Evolutionary conservation across 2,888 invertebrate species (phyloP), one percentile per base, ranked within the genome.

Genomic region (Rhagium mordax): DNA sequence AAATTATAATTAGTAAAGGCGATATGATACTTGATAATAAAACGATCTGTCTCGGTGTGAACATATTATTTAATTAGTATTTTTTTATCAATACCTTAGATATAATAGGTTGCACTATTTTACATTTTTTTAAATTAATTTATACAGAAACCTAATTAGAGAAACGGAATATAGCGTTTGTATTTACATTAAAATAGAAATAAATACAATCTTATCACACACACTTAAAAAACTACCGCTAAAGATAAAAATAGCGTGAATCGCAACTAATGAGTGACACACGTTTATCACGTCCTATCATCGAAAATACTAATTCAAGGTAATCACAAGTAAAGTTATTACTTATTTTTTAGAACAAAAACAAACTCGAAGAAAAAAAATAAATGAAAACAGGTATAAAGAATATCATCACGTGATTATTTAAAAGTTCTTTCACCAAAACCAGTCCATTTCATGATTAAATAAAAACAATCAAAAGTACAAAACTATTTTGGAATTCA

Each of bases 161-260:
- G 59, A 51, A 71, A 74, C 70, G 53, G 51, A 71, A 55, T 67
- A 72, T 65, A 70, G 68, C 70, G 61, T 64, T 72, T 70, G 71
- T 78, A 77, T 75, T 75, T 76, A 78, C 77, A 77, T 74, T 72
- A 74, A 74, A 71, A 77, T 70, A 72, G 49, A 71, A 65, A 78
- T 78, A 79, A 78, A 79, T 79, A 78, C 70, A 71, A 72, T 72
- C 41, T 73, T 74, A 76, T 75, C 74, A 75, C 77, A 78, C 78
- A 75, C 78, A 77, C 74, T 66, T 67, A 21, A 70, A 74, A 74
- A 67, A 72, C 72, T 71, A 67, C 61, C 10, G 53, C 41, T 55
- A 74, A 55, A 20, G 70, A 67, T 62, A 70, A 53, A 65, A 64
- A 64, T 55, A 49, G 33, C 6, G 53, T 55, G 57, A 74, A 47